These are phyloP conservation scores for Xestobium rufovillosum DNA, from an alignment of 2,888 invertebrate species.

Conservation along the genomic window DNA sequence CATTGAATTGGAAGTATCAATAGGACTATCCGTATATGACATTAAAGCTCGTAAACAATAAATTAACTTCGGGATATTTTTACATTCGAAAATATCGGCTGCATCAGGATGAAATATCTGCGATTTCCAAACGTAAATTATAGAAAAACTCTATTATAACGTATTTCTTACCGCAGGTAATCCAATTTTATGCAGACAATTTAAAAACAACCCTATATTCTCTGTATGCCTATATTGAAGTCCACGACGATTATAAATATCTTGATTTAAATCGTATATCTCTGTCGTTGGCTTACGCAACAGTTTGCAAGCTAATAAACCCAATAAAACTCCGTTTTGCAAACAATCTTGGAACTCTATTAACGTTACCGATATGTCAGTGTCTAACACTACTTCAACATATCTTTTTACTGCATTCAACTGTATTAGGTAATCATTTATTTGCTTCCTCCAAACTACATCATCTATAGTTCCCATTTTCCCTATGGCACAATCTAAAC, in stretches of 20 bases:
- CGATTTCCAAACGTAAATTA: background rate
- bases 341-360: background rate
- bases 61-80: conserved; percentile 1
- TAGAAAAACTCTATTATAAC: background rate
- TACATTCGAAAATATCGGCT: conserved; percentile 1
- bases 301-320: background rate
- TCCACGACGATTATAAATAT: background rate
- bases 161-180: background rate
- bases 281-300: background rate
- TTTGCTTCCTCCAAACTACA: background rate
- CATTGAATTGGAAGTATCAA: too few species aligned
- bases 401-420: background rate
- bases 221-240: background rate
- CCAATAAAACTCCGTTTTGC: background rate
- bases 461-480: background rate
- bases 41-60: conserved; percentile 1
- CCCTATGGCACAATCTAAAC: background rate
- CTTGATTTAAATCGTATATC: background rate
- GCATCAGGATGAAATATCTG: conserved; percentile 1
- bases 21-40: too few species aligned
- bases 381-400: background rate
- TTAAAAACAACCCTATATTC: background rate
- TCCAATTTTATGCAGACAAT: background rate
- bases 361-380: background rate
- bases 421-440: background rate